A percentile compares a stretch with the other conserved stretches of the same genome.
Evolutionary conservation across 2,113 vertebrate species (phyloP).

Genomic region (Ciconia boyciana): DNA sequence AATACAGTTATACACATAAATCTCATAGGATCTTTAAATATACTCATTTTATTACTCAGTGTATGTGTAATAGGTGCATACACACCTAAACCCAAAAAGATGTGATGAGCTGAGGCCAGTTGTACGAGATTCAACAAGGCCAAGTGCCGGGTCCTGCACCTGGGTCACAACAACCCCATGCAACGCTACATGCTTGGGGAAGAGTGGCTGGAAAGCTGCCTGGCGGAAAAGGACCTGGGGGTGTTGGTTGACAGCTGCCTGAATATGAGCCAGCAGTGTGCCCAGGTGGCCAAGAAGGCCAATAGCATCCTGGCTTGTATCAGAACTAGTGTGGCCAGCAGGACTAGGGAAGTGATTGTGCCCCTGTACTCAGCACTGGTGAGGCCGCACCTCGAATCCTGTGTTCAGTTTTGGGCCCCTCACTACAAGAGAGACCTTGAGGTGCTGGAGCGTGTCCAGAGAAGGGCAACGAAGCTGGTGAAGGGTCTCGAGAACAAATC

Average conservation of each 20-base stretch:
- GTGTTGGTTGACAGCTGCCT: accelerated
- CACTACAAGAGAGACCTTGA: neutral
- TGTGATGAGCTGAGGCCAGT: neutral
- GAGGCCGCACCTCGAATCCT: accelerated
- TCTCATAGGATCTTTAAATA: neutral
- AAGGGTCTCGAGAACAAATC: neutral
- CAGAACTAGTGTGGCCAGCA: neutral
- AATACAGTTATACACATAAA: neutral
- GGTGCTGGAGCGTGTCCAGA: neutral
- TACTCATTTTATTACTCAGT: neutral
- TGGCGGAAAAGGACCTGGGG: accelerated
- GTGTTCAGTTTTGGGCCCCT: neutral
- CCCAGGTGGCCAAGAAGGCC: neutral
- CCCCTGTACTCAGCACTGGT: accelerated
- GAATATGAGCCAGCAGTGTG: neutral
- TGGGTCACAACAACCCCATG: neutral
- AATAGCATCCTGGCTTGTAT: neutral
- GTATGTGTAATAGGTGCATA: neutral
- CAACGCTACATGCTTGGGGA: accelerated
- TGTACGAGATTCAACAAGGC: neutral
- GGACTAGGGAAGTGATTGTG: neutral
- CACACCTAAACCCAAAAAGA: neutral
- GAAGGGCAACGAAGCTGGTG: neutral
- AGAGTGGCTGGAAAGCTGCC: neutral
- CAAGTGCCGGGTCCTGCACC: accelerated